phyloP scores from a whole-genome alignment of 2,797 vertebrate genomes.

The Sebastiscus tertius region DNA sequence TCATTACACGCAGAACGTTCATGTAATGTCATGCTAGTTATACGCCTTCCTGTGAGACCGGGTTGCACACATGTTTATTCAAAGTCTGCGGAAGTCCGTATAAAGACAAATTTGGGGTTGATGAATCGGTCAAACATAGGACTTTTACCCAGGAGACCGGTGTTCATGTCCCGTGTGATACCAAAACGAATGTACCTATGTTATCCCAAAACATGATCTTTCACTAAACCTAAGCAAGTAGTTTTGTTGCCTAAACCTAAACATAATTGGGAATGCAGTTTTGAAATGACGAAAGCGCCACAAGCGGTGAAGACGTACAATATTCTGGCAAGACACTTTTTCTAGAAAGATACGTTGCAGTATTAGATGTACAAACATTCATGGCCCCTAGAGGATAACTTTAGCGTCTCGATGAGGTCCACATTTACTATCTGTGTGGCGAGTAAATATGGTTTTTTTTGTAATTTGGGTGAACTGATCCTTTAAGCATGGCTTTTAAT shows the following conservation, averaged over 20 bases:
- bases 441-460: not conserved
- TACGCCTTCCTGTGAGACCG: too few relatives aligned
- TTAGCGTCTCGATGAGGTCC: not conserved
- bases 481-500: constrained; percentile 70
- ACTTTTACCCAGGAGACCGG: too few relatives aligned
- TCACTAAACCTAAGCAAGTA: not conserved
- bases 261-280: too few relatives aligned
- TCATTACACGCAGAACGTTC: too few relatives aligned
- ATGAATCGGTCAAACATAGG: too few relatives aligned
- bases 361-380: not conserved
- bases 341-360: not conserved
- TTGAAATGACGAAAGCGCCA: too few relatives aligned
- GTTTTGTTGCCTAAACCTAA: too few relatives aligned
- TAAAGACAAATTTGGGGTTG: too few relatives aligned
- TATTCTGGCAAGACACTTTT: not conserved
- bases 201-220: not conserved
- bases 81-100: rapidly evolving
- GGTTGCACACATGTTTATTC: too few relatives aligned
- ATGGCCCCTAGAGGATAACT: not conserved
- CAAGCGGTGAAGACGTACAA: too few relatives aligned
- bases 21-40: too few relatives aligned
- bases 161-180: not conserved
- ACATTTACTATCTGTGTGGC: not conserved
- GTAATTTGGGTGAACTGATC: constrained; percentile 34
- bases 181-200: not conserved